Conservation (phyloP, 2,797 vertebrate species). For the Macropodus opercularis region DNA sequence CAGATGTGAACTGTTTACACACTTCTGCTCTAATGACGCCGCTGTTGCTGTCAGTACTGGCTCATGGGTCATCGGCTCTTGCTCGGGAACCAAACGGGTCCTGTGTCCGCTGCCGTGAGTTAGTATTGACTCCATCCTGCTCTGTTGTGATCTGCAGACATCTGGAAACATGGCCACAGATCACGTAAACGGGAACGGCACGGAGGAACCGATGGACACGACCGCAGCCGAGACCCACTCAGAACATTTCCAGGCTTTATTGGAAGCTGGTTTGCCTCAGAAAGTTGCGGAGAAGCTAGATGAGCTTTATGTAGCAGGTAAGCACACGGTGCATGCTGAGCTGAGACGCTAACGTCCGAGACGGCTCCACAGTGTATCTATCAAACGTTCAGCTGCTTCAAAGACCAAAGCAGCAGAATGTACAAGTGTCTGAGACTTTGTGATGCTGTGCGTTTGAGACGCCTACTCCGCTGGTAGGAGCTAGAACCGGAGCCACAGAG, state of each 20-base stretch:
- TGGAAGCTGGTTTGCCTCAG: slow-evolving; percentile 95
- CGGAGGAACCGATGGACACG: slow-evolving; percentile 95
- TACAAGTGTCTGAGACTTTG: too few species aligned
- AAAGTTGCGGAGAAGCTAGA: slow-evolving; percentile 98
- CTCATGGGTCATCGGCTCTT: too few species aligned
- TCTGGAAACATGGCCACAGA: slow-evolving; percentile 96
- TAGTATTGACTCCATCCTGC: neutral
- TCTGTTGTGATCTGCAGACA: slow-evolving; percentile 85
- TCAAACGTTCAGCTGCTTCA: too few species aligned
- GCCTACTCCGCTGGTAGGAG: neutral
- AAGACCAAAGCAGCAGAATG: too few species aligned
- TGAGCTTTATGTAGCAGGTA: slow-evolving; percentile 98
- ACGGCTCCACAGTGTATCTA: too few species aligned
- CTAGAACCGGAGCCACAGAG: neutral
- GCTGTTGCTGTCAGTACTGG: neutral
- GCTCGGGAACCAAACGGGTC: too few species aligned
- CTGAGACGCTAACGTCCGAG: neutral
- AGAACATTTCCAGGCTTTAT: slow-evolving; percentile 92
- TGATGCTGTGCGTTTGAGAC: too few species aligned
- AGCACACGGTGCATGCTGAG: slow-evolving; percentile 46
- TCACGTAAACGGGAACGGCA: slow-evolving; percentile 98
- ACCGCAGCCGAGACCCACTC: slow-evolving; percentile 88
- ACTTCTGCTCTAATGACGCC: rapidly evolving
- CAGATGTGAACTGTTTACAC: neutral
- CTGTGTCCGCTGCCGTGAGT: neutral